Evolutionary conservation across 1,140 invertebrate genomes (phyloP).

Genomic region (Cotesia glomerata): DNA sequence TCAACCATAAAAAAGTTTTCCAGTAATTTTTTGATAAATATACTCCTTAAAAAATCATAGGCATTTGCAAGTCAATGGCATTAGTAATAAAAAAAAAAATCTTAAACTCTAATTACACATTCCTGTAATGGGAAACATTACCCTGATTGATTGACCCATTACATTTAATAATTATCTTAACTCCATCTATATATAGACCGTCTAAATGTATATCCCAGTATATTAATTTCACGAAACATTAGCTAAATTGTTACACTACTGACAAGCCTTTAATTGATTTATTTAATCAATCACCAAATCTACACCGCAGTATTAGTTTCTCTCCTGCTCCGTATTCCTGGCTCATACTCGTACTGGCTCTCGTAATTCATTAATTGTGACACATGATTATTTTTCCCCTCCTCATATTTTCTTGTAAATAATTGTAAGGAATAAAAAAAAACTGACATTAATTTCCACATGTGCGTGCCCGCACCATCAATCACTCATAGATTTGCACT

Average conservation of each 20-base stretch:
- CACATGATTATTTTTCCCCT: not conserved
- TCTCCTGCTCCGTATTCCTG: not conserved
- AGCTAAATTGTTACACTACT: not conserved
- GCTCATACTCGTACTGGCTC: not conserved
- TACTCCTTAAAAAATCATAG: too few relatives aligned
- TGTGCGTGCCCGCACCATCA: constrained; percentile 7
- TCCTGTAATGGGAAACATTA: too few relatives aligned
- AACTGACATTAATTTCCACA: too few relatives aligned
- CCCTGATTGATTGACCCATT: too few relatives aligned
- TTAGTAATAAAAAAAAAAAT: too few relatives aligned
- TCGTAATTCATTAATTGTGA: not conserved
- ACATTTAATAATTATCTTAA: too few relatives aligned
- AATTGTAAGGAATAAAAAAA: too few relatives aligned
- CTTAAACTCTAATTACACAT: too few relatives aligned
- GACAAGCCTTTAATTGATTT: constrained; percentile 1
- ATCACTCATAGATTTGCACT: constrained; percentile 1
- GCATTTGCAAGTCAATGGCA: too few relatives aligned
- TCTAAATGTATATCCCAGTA: not conserved
- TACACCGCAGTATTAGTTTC: not conserved
- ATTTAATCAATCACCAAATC: constrained; percentile 18
- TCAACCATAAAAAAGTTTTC: too few relatives aligned
- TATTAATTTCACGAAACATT: not conserved
- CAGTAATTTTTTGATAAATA: too few relatives aligned
- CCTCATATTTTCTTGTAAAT: not conserved
- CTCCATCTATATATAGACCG: too few relatives aligned